phyloP scores from a whole-genome alignment of 2,888 invertebrate species.

The Eristalis arbustorum region DNA sequence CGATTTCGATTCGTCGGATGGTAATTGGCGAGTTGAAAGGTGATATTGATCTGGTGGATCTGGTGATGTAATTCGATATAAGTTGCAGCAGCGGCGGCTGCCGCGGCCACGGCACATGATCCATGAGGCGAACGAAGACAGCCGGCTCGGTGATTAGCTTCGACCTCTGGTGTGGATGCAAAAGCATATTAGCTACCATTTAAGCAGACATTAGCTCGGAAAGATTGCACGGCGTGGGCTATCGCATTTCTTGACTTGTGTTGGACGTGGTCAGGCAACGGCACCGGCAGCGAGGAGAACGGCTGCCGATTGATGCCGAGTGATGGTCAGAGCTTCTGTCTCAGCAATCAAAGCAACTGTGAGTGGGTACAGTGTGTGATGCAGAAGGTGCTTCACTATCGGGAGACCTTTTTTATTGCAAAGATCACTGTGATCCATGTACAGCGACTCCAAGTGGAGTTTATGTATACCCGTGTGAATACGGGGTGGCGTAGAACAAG shows the following conservation, averaged over 20 bases:
- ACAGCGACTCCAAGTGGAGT: too few relatives aligned
- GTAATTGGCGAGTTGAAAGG: slow-evolving; percentile 67
- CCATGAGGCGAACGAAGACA: slow-evolving; percentile 7
- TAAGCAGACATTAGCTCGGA: slow-evolving; percentile 32
- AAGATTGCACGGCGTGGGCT: slow-evolving; percentile 20
- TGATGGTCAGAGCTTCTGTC: slow-evolving; percentile 37
- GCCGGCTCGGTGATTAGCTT: slow-evolving; percentile 23
- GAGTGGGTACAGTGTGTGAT: neutral
- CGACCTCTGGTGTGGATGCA: slow-evolving; percentile 37
- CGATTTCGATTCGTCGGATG: slow-evolving; percentile 55
- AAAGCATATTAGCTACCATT: slow-evolving; percentile 36
- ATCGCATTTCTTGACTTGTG: slow-evolving; percentile 55
- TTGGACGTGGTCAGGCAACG: slow-evolving; percentile 4
- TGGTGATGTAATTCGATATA: slow-evolving; percentile 59
- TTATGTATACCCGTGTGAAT: too few relatives aligned
- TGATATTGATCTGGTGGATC: slow-evolving; percentile 57
- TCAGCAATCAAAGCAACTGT: neutral
- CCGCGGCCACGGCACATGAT: neutral
- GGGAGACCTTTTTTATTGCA: too few relatives aligned
- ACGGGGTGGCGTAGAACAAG: too few relatives aligned
- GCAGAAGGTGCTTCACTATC: neutral
- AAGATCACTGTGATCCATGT: too few relatives aligned
- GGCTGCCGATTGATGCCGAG: neutral
- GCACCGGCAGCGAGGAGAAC: neutral
- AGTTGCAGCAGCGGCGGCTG: neutral